Evolutionary conservation across 2,113 vertebrate species (phyloP).

Genomic region (Panurus biarmicus): DNA sequence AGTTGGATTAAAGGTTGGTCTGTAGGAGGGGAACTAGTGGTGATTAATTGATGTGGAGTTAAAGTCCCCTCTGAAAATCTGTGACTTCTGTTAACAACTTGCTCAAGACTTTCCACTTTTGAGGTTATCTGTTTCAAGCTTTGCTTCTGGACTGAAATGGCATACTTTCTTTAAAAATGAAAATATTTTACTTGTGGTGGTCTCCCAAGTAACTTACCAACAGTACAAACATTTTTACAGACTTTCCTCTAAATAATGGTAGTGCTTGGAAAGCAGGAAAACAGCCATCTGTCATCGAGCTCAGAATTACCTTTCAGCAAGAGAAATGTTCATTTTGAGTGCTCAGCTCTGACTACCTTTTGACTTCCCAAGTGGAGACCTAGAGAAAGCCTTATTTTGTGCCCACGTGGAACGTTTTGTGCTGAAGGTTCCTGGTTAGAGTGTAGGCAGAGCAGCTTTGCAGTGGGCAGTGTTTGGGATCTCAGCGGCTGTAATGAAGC

Average conservation of each 20-base stretch:
- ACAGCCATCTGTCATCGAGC: not conserved
- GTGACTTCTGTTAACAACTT: not conserved
- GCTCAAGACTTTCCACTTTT: not conserved
- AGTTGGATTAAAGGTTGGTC: not conserved
- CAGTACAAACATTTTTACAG: not conserved
- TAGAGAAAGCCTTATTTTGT: not conserved
- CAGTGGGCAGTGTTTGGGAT: not conserved
- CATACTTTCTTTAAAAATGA: not conserved
- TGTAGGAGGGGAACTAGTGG: not conserved
- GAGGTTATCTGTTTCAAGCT: slow-evolving; percentile 11
- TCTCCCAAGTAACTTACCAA: not conserved
- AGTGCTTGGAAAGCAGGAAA: not conserved
- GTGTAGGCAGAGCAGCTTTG: not conserved
- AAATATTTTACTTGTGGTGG: not conserved
- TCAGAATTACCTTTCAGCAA: not conserved
- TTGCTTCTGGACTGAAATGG: not conserved
- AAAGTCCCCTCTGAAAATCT: not conserved
- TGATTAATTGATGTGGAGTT: not conserved
- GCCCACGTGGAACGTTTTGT: not conserved
- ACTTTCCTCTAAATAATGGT: not conserved
- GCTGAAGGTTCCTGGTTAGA: not conserved
- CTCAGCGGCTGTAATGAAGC: not conserved
- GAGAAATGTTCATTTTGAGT: not conserved
- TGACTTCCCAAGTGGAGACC: not conserved
- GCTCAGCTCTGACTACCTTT: not conserved